These are phyloP conservation scores for Eupithecia inturbata DNA, from an alignment of 2,888 invertebrate genomes.

Conservation along the genomic window DNA sequence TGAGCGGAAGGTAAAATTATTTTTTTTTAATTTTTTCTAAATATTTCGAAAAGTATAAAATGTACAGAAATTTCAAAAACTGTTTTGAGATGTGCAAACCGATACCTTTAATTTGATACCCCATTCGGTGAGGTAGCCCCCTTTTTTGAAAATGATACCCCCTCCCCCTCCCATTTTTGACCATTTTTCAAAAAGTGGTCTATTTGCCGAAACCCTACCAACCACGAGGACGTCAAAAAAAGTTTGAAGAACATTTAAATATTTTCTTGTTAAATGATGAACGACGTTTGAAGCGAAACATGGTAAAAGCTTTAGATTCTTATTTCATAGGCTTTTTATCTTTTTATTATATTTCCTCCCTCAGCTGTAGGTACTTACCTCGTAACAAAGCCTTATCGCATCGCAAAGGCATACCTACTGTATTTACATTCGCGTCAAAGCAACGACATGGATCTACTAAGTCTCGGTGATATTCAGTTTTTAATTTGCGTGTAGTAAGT, in stretches of 20 bases:
- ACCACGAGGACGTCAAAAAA: background rate
- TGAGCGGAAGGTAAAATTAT: too few relatives aligned
- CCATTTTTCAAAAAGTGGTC: too few relatives aligned
- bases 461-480: background rate
- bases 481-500: background rate
- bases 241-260: background rate
- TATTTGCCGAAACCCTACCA: too few relatives aligned
- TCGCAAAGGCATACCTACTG: constrained; percentile 67
- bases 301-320: constrained; percentile 17
- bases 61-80: too few relatives aligned
- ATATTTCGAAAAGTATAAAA: too few relatives aligned
- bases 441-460: constrained; percentile 52
- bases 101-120: too few relatives aligned
- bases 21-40: too few relatives aligned
- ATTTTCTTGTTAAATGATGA: background rate
- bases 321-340: constrained; percentile 53
- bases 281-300: constrained; percentile 6
- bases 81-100: too few relatives aligned
- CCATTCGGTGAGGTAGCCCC: too few relatives aligned
- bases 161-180: too few relatives aligned
- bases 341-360: constrained; percentile 62
- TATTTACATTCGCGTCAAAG: constrained; percentile 77
- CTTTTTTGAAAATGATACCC: too few relatives aligned
- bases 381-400: constrained; percentile 79
- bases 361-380: constrained; percentile 50